phyloP scores from a whole-genome alignment of 2,888 invertebrate genomes.

The Scelioninae gen. 2 region DNA sequence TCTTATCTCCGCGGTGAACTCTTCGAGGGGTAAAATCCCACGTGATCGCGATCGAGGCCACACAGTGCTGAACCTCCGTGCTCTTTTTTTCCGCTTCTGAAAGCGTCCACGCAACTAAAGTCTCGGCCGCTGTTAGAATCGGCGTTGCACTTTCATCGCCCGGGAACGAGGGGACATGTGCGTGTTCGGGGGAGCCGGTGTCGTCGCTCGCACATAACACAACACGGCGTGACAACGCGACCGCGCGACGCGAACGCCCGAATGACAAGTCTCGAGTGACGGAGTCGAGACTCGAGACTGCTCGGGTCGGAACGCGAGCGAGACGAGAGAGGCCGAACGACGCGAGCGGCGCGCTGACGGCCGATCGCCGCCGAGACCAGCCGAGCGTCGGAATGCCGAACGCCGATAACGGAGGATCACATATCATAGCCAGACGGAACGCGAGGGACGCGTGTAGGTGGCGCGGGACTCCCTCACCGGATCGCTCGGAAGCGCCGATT shows the following conservation, averaged over 20 bases:
- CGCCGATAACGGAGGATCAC: constrained; percentile 31
- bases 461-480: constrained; percentile 2
- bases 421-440: not conserved
- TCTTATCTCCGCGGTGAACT: constrained; percentile 43
- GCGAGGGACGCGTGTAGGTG: constrained; percentile 32
- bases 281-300: not conserved
- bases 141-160: constrained; percentile 21
- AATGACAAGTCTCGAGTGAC: too few species aligned
- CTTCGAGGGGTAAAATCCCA: constrained; percentile 45
- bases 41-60: constrained; percentile 51
- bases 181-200: constrained; percentile 35
- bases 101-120: constrained; percentile 4
- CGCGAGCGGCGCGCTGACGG: constrained; percentile 23
- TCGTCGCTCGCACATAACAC: constrained; percentile 26
- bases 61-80: constrained; percentile 13
- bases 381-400: too few species aligned
- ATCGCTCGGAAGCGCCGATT: not conserved
- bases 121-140: constrained; percentile 25
- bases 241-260: too few species aligned
- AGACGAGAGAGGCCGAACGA: too few species aligned
- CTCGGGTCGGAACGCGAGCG: constrained; percentile 6
- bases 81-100: constrained; percentile 19
- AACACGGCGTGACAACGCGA: constrained; percentile 18
- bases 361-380: constrained; percentile 32
- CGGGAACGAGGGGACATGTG: constrained; percentile 17